Conservation (phyloP, 2,113 vertebrate genomes). For the Neolamprologus toae region DNA sequence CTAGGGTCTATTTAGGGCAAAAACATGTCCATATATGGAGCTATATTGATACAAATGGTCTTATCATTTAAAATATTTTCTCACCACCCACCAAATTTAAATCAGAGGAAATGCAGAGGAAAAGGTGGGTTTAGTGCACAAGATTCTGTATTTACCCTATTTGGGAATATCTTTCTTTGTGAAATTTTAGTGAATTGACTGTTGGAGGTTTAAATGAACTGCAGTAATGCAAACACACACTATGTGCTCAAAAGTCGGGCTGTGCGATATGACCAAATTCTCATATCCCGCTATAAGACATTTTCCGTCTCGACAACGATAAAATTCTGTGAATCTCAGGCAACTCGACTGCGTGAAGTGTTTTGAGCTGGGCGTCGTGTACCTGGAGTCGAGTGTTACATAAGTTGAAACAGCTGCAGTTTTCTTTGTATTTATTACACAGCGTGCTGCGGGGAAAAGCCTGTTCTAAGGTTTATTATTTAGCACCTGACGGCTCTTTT, state of each 20-base stretch:
- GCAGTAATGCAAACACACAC: neutral
- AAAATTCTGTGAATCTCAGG: neutral
- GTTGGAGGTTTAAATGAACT: neutral
- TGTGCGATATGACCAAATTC: neutral
- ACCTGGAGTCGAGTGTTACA: neutral
- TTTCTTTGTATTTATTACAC: neutral
- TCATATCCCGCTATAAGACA: neutral
- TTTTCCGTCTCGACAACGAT: neutral
- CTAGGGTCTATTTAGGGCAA: neutral
- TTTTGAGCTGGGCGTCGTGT: neutral
- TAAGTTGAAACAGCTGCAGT: neutral
- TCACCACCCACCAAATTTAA: neutral
- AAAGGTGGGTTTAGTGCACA: neutral
- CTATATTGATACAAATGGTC: neutral
- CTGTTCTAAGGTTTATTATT: neutral
- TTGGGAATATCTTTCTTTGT: neutral
- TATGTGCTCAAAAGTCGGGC: neutral
- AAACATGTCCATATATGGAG: neutral
- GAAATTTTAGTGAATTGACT: neutral
- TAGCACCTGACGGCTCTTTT: neutral
- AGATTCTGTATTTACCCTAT: accelerated
- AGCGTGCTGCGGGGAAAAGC: neutral
- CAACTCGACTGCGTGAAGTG: neutral
- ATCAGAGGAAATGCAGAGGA: neutral
- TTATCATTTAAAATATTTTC: neutral